Conservation (phyloP, 2,888 invertebrate species). For the Dynastes hyllus region DNA sequence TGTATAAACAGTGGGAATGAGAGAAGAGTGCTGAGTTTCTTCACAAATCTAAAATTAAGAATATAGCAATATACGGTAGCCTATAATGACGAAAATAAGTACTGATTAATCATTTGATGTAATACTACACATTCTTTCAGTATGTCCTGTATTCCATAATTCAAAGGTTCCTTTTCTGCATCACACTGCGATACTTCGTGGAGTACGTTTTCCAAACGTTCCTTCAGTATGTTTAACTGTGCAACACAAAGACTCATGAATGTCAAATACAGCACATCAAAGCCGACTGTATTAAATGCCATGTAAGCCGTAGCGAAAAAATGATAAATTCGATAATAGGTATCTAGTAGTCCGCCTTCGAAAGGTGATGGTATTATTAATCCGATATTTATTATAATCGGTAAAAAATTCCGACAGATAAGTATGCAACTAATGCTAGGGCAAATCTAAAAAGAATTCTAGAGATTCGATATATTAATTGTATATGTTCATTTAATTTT, state of each 20-base stretch:
- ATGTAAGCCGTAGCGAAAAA: constrained; percentile 16
- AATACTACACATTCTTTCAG: constrained; percentile 1
- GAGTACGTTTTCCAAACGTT: neutral
- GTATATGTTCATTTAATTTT: constrained; percentile 17
- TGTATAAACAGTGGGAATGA: constrained; percentile 29
- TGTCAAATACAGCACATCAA: constrained; percentile 15
- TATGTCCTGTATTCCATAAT: neutral
- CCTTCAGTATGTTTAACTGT: constrained; percentile 11
- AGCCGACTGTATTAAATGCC: constrained; percentile 25
- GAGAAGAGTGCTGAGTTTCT: constrained; percentile 5
- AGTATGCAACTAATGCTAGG: constrained; percentile 4
- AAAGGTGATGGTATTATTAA: constrained; percentile 26
- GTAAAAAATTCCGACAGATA: constrained; percentile 5
- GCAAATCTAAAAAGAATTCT: neutral
- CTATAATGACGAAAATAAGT: neutral
- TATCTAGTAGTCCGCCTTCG: neutral
- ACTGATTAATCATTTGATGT: constrained; percentile 22
- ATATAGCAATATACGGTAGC: too few relatives aligned
- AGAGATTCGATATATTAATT: constrained; percentile 3
- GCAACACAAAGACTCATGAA: constrained; percentile 11
- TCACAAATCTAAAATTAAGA: constrained; percentile 12
- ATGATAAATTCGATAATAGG: constrained; percentile 1
- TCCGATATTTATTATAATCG: constrained; percentile 5
- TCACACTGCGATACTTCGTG: neutral
- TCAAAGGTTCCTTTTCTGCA: neutral